Percentiles rank a stretch among this genome's conserved stretches.
Conservation (phyloP, 2,113 vertebrate species). For the Himantopus leucocephalus region DNA sequence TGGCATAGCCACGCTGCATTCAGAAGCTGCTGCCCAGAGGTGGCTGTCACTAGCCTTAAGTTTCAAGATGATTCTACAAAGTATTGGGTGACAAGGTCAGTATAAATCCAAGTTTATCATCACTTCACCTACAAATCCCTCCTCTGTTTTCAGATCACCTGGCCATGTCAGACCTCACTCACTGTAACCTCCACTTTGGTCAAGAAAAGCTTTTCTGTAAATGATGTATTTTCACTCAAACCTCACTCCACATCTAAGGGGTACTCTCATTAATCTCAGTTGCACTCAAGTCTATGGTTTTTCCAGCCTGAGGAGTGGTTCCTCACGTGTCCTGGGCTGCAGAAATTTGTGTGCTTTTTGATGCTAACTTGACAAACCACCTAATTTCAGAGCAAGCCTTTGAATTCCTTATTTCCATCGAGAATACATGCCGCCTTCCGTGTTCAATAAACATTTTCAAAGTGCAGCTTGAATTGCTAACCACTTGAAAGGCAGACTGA, state of each 20-base stretch:
- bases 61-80: background rate
- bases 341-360: background rate
- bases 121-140: background rate
- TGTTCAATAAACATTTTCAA: background rate
- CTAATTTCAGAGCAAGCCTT: background rate
- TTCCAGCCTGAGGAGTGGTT: background rate
- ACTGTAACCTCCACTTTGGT: background rate
- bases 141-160: background rate
- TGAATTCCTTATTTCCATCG: background rate
- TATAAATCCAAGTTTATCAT: background rate
- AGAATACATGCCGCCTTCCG: background rate
- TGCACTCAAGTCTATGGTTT: background rate
- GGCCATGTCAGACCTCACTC: background rate
- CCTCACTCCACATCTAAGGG: background rate
- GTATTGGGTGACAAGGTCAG: background rate
- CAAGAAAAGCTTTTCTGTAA: background rate
- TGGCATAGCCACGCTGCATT: background rate
- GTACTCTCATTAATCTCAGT: background rate
- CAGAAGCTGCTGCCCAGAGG: background rate
- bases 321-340: rapidly evolving
- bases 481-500: background rate
- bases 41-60: background rate
- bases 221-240: background rate
- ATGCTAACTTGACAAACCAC: background rate
- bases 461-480: background rate